Evolutionary conservation across 2,113 vertebrate genomes (phyloP).

Genomic region (Reinhardtius hippoglossoides): DNA sequence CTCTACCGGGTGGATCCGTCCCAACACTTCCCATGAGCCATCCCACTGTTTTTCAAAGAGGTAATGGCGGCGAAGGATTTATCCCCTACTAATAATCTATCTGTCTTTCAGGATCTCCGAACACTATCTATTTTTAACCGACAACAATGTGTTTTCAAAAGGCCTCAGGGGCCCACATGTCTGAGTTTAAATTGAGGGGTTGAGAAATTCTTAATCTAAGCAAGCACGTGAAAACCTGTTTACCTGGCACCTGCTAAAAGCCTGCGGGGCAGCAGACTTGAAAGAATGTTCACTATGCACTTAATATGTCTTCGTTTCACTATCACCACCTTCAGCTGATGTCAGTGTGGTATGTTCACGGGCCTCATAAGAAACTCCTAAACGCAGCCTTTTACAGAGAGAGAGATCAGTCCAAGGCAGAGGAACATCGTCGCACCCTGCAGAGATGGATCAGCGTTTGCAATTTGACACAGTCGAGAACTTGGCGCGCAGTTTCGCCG

Average conservation of each 20-base stretch:
- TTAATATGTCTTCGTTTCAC: neutral
- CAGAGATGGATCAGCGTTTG: constrained; percentile 23
- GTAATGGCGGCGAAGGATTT: too few species aligned
- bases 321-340: neutral
- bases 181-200: neutral
- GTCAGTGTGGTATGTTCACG: constrained; percentile 16
- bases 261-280: neutral
- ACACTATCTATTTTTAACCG: neutral
- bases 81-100: neutral
- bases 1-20: too few species aligned
- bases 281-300: neutral
- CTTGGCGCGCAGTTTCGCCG: neutral
- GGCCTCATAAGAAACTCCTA: neutral
- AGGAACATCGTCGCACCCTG: neutral
- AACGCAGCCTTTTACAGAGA: neutral
- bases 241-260: constrained; percentile 9
- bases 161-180: neutral
- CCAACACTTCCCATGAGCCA: too few species aligned
- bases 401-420: neutral
- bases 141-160: constrained; percentile 3
- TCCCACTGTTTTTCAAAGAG: too few species aligned
- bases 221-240: neutral
- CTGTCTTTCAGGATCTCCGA: neutral
- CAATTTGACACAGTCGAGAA: constrained; percentile 10
- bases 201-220: neutral